Conservation (phyloP, 2,888 invertebrate genomes). For the Chamaedrilus cognettii region DNA sequence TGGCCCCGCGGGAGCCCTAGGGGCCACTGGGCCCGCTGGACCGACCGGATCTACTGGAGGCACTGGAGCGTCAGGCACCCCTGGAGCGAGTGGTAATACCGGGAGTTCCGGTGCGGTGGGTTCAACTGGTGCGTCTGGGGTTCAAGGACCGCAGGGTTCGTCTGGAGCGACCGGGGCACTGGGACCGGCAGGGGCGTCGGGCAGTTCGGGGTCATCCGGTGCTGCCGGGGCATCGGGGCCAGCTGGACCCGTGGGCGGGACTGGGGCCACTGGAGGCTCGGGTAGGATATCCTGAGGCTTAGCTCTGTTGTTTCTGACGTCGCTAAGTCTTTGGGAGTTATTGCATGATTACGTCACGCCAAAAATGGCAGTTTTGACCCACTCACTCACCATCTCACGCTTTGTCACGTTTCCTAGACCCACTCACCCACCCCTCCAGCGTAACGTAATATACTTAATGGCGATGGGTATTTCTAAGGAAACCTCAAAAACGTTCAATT, state of each 20-base stretch:
- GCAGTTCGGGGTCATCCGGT: conserved; percentile 44
- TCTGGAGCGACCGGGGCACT: conserved; percentile 3
- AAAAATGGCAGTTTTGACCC: no score
- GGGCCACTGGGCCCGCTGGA: conserved; percentile 28
- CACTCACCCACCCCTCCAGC: no score
- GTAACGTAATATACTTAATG: no score
- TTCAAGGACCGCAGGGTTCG: conserved; percentile 3
- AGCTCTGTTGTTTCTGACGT: no score
- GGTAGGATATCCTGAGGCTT: no score
- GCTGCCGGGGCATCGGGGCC: no score
- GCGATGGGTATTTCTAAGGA: no score
- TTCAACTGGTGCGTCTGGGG: conserved; percentile 20
- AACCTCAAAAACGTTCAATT: no score
- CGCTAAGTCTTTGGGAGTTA: no score
- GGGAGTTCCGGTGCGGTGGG: conserved; percentile 28
- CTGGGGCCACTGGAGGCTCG: conserved; percentile 36
- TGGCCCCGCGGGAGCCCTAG: conserved; percentile 24
- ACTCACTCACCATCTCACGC: no score
- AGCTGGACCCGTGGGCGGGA: conserved; percentile 23
- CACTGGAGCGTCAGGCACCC: conserved; percentile 25
- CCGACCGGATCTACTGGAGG: conserved; percentile 20
- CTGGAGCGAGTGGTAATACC: conserved; percentile 23
- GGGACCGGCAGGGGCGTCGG: conserved; percentile 21
- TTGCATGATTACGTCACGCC: no score
- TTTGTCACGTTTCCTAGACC: no score